Evolutionary conservation across 2,797 vertebrate species (phyloP).

Genomic region (Chromobotia macracanthus): DNA sequence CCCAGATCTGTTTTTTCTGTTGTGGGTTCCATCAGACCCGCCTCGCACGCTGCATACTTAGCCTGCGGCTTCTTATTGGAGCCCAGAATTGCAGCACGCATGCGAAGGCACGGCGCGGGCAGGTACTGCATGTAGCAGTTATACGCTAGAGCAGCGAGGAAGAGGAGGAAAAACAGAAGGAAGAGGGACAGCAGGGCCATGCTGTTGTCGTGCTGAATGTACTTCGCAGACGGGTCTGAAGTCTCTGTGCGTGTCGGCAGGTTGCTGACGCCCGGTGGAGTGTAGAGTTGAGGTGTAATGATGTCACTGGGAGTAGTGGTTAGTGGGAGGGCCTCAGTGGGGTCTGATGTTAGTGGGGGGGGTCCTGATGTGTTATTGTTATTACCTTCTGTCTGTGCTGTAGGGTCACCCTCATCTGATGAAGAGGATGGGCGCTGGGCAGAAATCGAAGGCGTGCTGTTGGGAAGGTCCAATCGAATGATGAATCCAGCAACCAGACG

Average conservation of each 20-base stretch:
- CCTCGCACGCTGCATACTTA: constrained; percentile 87
- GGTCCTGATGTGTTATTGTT: constrained; percentile 64
- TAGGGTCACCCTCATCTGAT: constrained; percentile 14
- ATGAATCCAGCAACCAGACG: constrained; percentile 83
- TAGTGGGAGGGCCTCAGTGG: constrained; percentile 69
- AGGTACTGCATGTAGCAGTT: constrained; percentile 98
- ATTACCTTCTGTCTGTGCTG: constrained; percentile 76
- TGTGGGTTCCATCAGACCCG: constrained; percentile 84
- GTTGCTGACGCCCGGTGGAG: constrained; percentile 66
- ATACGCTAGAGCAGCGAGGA: constrained; percentile 85
- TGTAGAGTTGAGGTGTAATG: constrained; percentile 70
- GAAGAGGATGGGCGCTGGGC: constrained; percentile 20
- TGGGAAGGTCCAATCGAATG: constrained; percentile 77
- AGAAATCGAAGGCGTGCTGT: constrained; percentile 39
- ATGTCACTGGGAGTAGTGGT: constrained; percentile 64
- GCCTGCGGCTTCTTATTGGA: constrained; percentile 83
- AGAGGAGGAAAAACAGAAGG: constrained; percentile 89
- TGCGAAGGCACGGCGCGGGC: constrained; percentile 86
- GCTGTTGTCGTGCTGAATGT: constrained; percentile 84
- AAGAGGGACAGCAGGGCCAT: constrained; percentile 87
- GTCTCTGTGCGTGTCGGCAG: constrained; percentile 70
- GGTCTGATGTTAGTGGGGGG: constrained; percentile 68
- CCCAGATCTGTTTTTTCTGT: constrained; percentile 81
- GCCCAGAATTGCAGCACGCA: constrained; percentile 83
- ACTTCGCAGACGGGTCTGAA: constrained; percentile 79